Percentiles rank a stretch among this genome's conserved stretches.
These are phyloP conservation scores for Coreoperca whiteheadi DNA, from an alignment of 2,113 vertebrate species.

Conservation along the genomic window DNA sequence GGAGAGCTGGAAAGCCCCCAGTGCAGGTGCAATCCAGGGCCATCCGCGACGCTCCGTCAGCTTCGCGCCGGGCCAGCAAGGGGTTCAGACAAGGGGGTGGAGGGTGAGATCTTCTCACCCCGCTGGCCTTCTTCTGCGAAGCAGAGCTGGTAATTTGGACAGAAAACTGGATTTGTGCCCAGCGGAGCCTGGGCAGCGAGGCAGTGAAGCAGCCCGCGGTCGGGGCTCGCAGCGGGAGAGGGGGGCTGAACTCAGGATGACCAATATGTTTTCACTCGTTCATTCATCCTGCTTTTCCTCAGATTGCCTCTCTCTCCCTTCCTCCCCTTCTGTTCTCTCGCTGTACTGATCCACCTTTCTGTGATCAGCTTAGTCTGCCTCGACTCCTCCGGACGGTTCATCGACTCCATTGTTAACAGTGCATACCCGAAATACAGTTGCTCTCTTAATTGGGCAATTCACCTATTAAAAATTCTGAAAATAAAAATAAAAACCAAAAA, in stretches of 20 bases:
- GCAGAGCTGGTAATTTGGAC: slow-evolving; percentile 78
- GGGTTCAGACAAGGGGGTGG: slow-evolving; percentile 56
- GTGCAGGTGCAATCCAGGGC: slow-evolving; percentile 78
- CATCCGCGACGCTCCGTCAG: slow-evolving; percentile 80
- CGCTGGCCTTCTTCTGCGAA: slow-evolving; percentile 66
- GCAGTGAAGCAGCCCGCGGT: slow-evolving; percentile 56
- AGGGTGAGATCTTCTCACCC: slow-evolving; percentile 71
- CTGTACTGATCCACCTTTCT: slow-evolving; percentile 61
- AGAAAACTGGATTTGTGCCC: slow-evolving; percentile 77
- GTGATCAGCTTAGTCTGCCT: slow-evolving; percentile 65
- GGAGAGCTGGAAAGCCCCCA: slow-evolving; percentile 60
- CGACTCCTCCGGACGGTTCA: slow-evolving; percentile 42
- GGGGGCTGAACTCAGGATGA: slow-evolving; percentile 70
- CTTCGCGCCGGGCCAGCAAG: slow-evolving; percentile 65
- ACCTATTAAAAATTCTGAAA: neutral
- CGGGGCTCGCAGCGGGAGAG: slow-evolving; percentile 56
- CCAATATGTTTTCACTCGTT: slow-evolving; percentile 70
- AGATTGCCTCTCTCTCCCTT: neutral
- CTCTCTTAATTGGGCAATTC: slow-evolving; percentile 5
- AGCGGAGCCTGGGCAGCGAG: slow-evolving; percentile 52
- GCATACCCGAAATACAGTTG: slow-evolving; percentile 42
- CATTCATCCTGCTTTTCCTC: slow-evolving; percentile 42
- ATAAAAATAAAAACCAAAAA: too few relatives aligned
- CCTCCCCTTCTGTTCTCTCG: slow-evolving; percentile 15
- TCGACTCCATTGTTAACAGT: slow-evolving; percentile 53